Base-by-base conservation (phyloP, 37 sponge, comb jelly and placozoan species). In the Cliona cf. orientalis region DNA sequence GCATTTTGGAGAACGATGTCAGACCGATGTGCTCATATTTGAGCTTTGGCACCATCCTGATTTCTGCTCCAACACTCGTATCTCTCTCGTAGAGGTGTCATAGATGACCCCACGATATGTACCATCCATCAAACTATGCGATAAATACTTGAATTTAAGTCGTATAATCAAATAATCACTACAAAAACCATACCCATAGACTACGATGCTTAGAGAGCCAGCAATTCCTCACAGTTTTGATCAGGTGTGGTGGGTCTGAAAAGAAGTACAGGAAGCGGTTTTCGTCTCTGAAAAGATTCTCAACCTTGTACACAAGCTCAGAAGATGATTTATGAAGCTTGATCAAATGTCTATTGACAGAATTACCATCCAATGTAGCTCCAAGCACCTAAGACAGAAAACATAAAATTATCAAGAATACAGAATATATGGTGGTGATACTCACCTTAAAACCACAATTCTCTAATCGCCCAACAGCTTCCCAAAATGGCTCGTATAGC, bases 401-500 rank as follows among this genome's bases (percentile, higher is more conserved):
- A n/a, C n/a, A n/a, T n/a, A n/a, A n/a, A n/a, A n/a, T n/a, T n/a
- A n/a, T n/a, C n/a, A n/a, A n/a, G n/a, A n/a, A n/a, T n/a, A n/a
- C n/a, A n/a, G n/a, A n/a, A n/a, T n/a, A n/a, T n/a, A n/a, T n/a
- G 17, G 17, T 19, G 22, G 12, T 45, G 4, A 17, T 32, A 58
- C 37, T 58, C 58, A 75, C 76, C 76, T 75, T 75, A 3, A 75
- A 31, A 5, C 76, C 76, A 58, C 59, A 75, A 3, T 26, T 75
- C n/a, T n/a, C n/a, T n/a, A n/a, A n/a, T n/a, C n/a, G n/a, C 46
- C 55, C 58, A 31, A 78, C 55, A 25, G 82, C 82, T 72, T 81
- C 73, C 82, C 82, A 81, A 53, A 81, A 81, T 81, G 82, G 73
- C 42, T 71, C 73, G 72, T 42, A 81, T 22, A 81, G 63, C 41